Percentiles rank a stretch among this genome's conserved stretches.
Evolutionary conservation across 2,797 vertebrate species (phyloP).

Genomic region (Cryptoprocta ferox): DNA sequence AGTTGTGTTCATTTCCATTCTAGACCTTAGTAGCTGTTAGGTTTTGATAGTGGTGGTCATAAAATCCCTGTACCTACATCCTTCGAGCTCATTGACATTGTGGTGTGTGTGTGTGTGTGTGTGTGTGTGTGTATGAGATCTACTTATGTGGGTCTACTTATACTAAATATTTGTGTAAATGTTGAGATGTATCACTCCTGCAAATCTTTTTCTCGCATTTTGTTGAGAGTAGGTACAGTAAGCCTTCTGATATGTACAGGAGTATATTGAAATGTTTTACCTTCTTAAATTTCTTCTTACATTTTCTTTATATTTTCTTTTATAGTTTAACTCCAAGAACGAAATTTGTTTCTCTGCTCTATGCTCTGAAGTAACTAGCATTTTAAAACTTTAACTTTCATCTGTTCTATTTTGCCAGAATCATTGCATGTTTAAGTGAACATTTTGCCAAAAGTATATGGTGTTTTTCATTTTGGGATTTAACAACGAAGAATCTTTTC

Average conservation of each 20-base stretch:
- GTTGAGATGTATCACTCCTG: neutral
- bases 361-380: neutral
- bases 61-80: neutral
- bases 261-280: neutral
- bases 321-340: neutral
- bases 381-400: neutral
- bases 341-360: neutral
- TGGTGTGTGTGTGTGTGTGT: neutral
- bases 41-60: neutral
- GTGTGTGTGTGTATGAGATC: neutral
- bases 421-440: neutral
- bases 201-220: neutral
- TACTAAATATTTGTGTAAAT: neutral
- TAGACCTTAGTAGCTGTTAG: neutral
- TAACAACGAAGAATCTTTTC: neutral
- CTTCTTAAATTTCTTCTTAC: neutral
- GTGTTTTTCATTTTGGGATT: neutral
- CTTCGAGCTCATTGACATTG: neutral
- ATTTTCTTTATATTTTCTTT: neutral
- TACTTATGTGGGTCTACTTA: neutral
- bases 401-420: neutral
- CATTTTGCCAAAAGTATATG: neutral
- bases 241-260: neutral
- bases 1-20: neutral
- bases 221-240: neutral